Evolutionary conservation across 1,140 invertebrate genomes (phyloP).

Genomic region (Drosophila sulfurigaster): DNA sequence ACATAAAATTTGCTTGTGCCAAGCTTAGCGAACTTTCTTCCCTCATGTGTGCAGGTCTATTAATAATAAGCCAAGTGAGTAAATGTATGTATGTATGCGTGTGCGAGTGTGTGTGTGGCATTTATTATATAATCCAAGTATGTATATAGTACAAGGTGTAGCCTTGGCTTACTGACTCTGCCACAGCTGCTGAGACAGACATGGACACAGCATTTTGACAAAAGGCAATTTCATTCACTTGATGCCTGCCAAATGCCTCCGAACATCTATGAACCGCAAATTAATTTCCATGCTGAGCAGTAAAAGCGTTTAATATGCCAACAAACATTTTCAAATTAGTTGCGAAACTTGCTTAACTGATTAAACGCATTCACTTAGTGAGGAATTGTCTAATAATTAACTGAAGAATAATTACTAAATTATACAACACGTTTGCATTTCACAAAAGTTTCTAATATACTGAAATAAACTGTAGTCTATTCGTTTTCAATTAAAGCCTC

Average conservation of each 20-base stretch:
- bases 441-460: too few relatives aligned
- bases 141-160: constrained; percentile 13
- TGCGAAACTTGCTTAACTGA: constrained; percentile 2
- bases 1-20: constrained; percentile 52
- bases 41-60: constrained; percentile 35
- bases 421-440: too few relatives aligned
- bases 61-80: constrained; percentile 46
- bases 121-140: constrained; percentile 29
- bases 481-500: constrained; percentile 38
- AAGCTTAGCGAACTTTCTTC: constrained; percentile 40
- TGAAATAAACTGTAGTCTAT: not conserved
- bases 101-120: constrained; percentile 18
- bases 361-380: not conserved
- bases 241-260: constrained; percentile 39
- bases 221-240: constrained; percentile 60
- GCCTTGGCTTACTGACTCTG: constrained; percentile 42
- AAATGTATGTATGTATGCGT: constrained; percentile 19
- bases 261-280: constrained; percentile 43
- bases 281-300: constrained; percentile 37
- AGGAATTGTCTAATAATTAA: not conserved
- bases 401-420: not conserved
- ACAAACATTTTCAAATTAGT: constrained; percentile 13
- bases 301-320: constrained; percentile 13
- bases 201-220: constrained; percentile 42
- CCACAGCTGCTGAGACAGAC: constrained; percentile 4